Conservation (phyloP, 2,113 vertebrate species). For the Anhinga anhinga region DNA sequence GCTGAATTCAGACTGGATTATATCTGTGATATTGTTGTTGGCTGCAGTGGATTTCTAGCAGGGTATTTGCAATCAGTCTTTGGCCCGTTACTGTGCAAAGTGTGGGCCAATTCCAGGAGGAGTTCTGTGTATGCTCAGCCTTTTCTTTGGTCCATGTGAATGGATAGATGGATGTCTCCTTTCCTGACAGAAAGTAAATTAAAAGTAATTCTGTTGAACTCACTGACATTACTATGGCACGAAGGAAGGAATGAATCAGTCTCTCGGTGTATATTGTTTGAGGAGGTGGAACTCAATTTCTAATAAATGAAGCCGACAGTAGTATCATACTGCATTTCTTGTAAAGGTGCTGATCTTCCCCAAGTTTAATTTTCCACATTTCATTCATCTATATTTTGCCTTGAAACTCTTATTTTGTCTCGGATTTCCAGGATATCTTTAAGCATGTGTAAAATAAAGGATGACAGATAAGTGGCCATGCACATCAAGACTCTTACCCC, state of each 20-base stretch:
- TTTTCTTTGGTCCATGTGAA: background rate
- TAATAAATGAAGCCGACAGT: background rate
- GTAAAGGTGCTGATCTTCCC: slow-evolving; percentile 30
- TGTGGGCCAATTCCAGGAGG: background rate
- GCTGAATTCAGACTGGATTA: background rate
- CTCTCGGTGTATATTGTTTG: background rate
- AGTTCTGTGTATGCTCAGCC: background rate
- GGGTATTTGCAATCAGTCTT: background rate
- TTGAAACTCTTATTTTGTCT: slow-evolving; percentile 1
- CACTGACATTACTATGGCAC: background rate
- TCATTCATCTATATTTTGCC: background rate
- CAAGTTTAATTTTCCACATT: slow-evolving; percentile 13
- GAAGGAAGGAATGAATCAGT: background rate
- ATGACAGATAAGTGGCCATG: background rate
- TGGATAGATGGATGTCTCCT: background rate
- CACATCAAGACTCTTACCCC: slow-evolving; percentile 8
- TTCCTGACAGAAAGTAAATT: slow-evolving; percentile 22
- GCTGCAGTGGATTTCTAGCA: background rate
- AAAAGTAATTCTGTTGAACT: slow-evolving; percentile 11
- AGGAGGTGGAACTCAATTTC: slow-evolving; percentile 31
- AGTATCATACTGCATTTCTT: slow-evolving; percentile 11
- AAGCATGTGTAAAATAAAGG: background rate
- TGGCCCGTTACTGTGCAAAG: background rate
- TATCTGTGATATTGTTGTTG: background rate
- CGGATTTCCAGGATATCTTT: background rate